Evolutionary conservation across 2,888 invertebrate species (phyloP), one percentile per base, ranked within the genome.

Genomic region (Acanthopleura granulata): DNA sequence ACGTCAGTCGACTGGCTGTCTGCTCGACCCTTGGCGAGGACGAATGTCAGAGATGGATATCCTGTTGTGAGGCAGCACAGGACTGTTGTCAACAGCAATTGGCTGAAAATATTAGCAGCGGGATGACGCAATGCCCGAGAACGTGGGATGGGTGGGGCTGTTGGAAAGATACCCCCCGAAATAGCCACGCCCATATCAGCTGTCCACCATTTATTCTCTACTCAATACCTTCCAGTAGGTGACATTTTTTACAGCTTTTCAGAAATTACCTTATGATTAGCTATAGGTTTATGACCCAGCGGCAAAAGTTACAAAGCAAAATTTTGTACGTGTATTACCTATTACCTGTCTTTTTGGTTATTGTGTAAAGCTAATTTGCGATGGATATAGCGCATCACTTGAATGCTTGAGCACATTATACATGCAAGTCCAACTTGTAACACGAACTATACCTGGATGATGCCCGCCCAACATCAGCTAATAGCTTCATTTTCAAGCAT

Each of bases 121-220:
- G 3, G 1, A 1, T 16, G n/a, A 77, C 80, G 16, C 18, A 71
- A 4, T 87, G 87, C 71, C 82, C 80, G 0, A 78, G 84, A 15
- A 86, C 86, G 29, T 87, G 86, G 85, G 86, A 86, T 50, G 86
- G 87, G 3, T 87, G 81, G 78, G 78, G 81, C 11, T 87, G 87
- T 73, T 87, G 86, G 85, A 82, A 81, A 50, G 84, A 82, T 66
- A 80, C 85, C 12, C 29, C 40, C 1, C 77, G 83, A 1, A 82
- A 80, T 12, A 76, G 79, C 30, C 74, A 73, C 30, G 75, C 76
- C 16, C 77, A 82, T 76, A 66, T 79, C 29, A 74, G 76, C 50
- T 87, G 86, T 77, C 87, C 87, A 0, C 62, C 73, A 12, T 87
- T 83, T 69, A 70, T 87, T 49, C 76, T 79, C 25, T 81, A 79